These are phyloP conservation scores for Hoplodrina ambigua DNA, from an alignment of 2,888 invertebrate genomes.

Conservation along the genomic window DNA sequence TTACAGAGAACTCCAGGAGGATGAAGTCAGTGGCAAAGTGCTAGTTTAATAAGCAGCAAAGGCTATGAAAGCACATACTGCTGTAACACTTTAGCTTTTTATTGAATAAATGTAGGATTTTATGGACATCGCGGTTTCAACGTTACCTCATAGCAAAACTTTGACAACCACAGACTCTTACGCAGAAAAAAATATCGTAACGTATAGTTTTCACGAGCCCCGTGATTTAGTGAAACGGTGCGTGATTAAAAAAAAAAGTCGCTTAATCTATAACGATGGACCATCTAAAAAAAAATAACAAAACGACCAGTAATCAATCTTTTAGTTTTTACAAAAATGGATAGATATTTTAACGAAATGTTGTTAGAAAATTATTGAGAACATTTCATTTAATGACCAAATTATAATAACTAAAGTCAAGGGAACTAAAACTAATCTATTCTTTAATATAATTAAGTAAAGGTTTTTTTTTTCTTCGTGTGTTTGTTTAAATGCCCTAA, in stretches of 20 bases:
- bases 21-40: too few species aligned
- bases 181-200: conserved; percentile 72
- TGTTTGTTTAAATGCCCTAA: too few species aligned
- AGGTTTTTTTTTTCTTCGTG: too few species aligned
- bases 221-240: conserved; percentile 81
- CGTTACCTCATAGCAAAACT: conserved; percentile 35
- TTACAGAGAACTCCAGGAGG: too few species aligned
- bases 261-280: conserved; percentile 73
- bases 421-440: too few species aligned
- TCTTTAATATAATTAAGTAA: too few species aligned
- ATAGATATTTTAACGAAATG: conserved; percentile 38
- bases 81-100: too few species aligned
- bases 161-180: conserved; percentile 65
- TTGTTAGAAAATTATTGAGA: conserved; percentile 8
- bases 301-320: conserved; percentile 75
- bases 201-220: conserved; percentile 81
- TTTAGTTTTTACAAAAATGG: conserved; percentile 53
- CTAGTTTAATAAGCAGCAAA: too few species aligned
- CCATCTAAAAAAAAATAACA: conserved; percentile 65
- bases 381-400: conserved; percentile 3
- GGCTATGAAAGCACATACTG: too few species aligned
- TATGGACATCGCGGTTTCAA: too few species aligned
- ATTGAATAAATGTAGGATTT: too few species aligned
- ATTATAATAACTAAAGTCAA: neutral
- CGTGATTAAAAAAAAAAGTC: conserved; percentile 73